Conservation (phyloP, 2,888 invertebrate genomes). For the Drosophila yooni region DNA sequence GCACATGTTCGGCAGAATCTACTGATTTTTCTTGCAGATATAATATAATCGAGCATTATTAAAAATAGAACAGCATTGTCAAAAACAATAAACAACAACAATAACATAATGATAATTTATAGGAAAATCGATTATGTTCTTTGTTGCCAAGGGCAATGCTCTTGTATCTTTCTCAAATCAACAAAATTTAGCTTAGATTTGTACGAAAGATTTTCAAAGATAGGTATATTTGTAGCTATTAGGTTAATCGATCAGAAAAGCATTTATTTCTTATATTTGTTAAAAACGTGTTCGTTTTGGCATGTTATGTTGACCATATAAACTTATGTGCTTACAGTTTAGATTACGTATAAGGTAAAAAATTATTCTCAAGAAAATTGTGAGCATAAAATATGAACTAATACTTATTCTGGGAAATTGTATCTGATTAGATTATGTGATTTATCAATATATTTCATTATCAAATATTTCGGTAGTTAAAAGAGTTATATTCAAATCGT, state of each 20-base stretch:
- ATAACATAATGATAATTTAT: constrained; percentile 8
- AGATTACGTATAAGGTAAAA: constrained; percentile 11
- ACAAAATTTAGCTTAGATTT: not conserved
- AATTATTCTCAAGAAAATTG: constrained; percentile 2
- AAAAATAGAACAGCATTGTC: not conserved
- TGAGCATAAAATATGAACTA: constrained; percentile 16
- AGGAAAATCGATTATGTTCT: constrained; percentile 4
- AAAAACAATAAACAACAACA: constrained; percentile 33
- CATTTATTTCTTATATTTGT: not conserved
- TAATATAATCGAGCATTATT: constrained; percentile 19
- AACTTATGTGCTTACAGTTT: not conserved
- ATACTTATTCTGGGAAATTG: not conserved
- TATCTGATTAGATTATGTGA: constrained; percentile 22
- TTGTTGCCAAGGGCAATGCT: constrained; percentile 26
- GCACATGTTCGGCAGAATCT: not conserved
- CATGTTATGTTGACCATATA: constrained; percentile 22
- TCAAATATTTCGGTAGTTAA: not conserved
- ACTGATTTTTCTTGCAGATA: constrained; percentile 35
- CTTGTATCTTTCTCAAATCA: not conserved
- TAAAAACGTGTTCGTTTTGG: constrained; percentile 5
- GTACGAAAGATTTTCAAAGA: not conserved
- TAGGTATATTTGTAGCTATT: not conserved
- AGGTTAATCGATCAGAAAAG: not conserved
- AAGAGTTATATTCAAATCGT: not conserved
- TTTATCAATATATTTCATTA: constrained; percentile 59